Conservation (phyloP, 2,113 vertebrate genomes). For the Macquaria ambigua region DNA sequence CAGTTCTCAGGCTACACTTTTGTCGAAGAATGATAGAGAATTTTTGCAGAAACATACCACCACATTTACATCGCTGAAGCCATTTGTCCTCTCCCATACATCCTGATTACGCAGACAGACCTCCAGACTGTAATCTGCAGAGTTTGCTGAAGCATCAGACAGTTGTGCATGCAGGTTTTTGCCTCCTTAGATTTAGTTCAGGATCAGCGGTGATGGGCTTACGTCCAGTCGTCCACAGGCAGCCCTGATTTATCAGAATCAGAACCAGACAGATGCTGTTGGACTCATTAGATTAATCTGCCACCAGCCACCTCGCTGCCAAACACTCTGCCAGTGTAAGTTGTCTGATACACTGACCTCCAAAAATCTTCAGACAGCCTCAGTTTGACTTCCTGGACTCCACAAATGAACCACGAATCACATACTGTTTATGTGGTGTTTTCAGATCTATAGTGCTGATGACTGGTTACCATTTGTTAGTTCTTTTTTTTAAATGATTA, state of each 20-base stretch:
- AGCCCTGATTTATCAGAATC: slow-evolving; percentile 39
- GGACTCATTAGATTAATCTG: slow-evolving; percentile 51
- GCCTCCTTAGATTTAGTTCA: slow-evolving; percentile 50
- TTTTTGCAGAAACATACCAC: not conserved
- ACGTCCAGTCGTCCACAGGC: slow-evolving; percentile 10
- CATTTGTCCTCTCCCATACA: no score
- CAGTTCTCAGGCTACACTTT: not conserved
- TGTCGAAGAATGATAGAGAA: not conserved
- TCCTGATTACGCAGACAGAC: slow-evolving; percentile 18
- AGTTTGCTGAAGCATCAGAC: slow-evolving; percentile 12
- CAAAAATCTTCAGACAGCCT: slow-evolving; percentile 17
- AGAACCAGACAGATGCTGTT: slow-evolving; percentile 52
- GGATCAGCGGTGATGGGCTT: slow-evolving; percentile 43
- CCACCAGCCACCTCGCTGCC: not conserved
- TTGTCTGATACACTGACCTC: slow-evolving; percentile 7
- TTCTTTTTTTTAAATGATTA: no score
- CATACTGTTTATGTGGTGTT: not conserved
- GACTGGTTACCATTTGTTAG: no score
- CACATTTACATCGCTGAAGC: not conserved
- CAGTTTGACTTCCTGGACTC: not conserved
- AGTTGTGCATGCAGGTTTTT: slow-evolving; percentile 38
- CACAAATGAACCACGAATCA: not conserved
- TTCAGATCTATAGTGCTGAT: no score
- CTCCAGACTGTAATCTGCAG: slow-evolving; percentile 28
- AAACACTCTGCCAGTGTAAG: not conserved